These are phyloP conservation scores for Limnephilus rhombicus DNA, from an alignment of 2,888 invertebrate genomes.

Conservation along the genomic window DNA sequence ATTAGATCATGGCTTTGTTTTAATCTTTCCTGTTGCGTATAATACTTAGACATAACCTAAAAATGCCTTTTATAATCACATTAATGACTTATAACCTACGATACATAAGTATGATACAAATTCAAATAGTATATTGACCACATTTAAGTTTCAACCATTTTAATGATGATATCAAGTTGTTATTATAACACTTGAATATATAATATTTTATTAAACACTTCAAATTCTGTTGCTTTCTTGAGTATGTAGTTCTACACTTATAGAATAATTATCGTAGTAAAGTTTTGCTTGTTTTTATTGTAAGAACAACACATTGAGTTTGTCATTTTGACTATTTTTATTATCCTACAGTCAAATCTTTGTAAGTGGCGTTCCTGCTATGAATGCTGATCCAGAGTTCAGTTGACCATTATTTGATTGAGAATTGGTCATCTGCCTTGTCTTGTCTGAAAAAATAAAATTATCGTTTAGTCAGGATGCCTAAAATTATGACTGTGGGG, in stretches of 20 bases:
- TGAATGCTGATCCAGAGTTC: constrained; percentile 53
- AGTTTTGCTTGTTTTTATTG: neutral
- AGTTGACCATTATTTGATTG: constrained; percentile 64
- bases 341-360: constrained; percentile 62
- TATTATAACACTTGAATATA: neutral
- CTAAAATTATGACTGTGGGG: neutral
- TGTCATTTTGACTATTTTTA: neutral
- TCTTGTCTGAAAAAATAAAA: constrained; percentile 60
- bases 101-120: neutral
- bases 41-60: neutral
- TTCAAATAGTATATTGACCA: neutral
- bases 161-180: neutral
- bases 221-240: neutral
- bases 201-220: neutral
- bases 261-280: neutral
- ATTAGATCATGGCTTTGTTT: too few species aligned
- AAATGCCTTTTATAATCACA: constrained; percentile 24
- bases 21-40: neutral
- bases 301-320: neutral
- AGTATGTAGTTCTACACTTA: neutral
- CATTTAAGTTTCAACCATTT: neutral
- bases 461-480: neutral
- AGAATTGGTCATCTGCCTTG: constrained; percentile 63
- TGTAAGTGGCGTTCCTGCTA: constrained; percentile 60
- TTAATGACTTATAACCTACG: constrained; percentile 12